Evolutionary conservation across 2,113 vertebrate species (phyloP).

Genomic region (Aegotheles bennettii): DNA sequence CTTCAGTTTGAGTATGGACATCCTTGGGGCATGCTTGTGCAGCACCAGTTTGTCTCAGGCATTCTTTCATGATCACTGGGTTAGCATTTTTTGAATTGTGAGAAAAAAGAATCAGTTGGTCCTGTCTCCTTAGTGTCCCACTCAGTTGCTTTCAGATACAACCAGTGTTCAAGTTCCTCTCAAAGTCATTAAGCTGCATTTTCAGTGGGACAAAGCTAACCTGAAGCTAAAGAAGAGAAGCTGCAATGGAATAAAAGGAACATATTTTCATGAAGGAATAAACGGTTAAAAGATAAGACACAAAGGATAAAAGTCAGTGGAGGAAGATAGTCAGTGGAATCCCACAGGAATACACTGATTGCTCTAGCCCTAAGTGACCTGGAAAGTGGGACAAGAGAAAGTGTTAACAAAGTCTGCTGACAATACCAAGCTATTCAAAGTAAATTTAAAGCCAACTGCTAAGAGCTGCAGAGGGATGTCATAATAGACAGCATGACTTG

Average conservation of each 20-base stretch:
- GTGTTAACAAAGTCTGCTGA: slow-evolving; percentile 9
- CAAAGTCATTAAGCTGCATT: neutral
- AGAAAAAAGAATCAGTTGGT: neutral
- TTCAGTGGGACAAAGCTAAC: neutral
- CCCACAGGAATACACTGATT: neutral
- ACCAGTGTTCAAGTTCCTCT: neutral
- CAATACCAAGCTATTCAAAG: neutral
- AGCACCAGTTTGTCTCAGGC: neutral
- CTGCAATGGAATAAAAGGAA: neutral
- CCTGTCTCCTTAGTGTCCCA: neutral
- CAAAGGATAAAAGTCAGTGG: neutral
- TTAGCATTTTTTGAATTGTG: neutral
- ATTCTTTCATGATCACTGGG: neutral
- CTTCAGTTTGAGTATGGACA: neutral
- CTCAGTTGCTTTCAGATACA: neutral
- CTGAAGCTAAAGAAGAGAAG: neutral
- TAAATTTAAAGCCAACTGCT: slow-evolving; percentile 1
- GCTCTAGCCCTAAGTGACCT: neutral
- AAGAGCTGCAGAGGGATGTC: neutral
- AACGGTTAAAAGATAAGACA: neutral
- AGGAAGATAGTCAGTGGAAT: neutral
- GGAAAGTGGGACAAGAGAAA: neutral
- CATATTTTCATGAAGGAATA: neutral
- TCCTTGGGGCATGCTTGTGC: neutral
- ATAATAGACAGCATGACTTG: neutral